phyloP scores from a whole-genome alignment of 37 sponge, comb jelly and placozoan species.

The Mnemiopsis leidyi region DNA sequence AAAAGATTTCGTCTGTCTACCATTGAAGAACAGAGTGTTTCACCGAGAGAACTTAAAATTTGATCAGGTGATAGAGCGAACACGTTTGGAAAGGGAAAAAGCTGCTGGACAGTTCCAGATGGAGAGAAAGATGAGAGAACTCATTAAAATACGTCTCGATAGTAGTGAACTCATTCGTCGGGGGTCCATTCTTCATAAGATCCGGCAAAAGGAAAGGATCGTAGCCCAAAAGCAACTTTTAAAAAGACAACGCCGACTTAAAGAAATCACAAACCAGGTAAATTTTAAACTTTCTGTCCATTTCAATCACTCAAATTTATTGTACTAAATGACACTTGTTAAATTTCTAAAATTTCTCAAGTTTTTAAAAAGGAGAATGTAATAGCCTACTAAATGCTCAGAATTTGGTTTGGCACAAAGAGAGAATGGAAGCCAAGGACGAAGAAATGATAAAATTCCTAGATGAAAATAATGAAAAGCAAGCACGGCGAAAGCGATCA shows the following conservation, averaged over 20 bases:
- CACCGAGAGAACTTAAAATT: too few relatives aligned
- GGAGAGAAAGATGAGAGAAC: slow-evolving; percentile 26
- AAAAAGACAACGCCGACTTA: neutral
- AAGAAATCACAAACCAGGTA: slow-evolving; percentile 3
- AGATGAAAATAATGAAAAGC: neutral
- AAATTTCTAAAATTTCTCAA: too few relatives aligned
- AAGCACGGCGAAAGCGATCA: neutral
- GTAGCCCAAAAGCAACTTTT: slow-evolving; percentile 40
- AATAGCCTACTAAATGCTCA: neutral
- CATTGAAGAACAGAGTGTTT: too few relatives aligned
- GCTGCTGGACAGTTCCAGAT: slow-evolving; percentile 4
- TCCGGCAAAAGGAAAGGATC: slow-evolving; percentile 33
- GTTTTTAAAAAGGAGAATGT: neutral
- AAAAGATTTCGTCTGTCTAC: too few relatives aligned
- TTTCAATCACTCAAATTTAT: neutral
- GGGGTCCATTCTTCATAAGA: slow-evolving; percentile 8
- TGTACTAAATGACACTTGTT: too few relatives aligned
- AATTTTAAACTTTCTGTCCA: neutral
- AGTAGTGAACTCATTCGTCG: slow-evolving; percentile 30
- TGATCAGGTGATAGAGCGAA: neutral
- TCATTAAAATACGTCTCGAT: slow-evolving; percentile 43
- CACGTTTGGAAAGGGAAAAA: slow-evolving; percentile 12
- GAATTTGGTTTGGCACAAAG: slow-evolving; percentile 29
- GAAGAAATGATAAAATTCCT: slow-evolving; percentile 50
- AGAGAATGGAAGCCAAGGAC: slow-evolving; percentile 40